Evolutionary conservation across 2,888 invertebrate genomes (phyloP).

Genomic region (Leptinotarsa rubiginosa): DNA sequence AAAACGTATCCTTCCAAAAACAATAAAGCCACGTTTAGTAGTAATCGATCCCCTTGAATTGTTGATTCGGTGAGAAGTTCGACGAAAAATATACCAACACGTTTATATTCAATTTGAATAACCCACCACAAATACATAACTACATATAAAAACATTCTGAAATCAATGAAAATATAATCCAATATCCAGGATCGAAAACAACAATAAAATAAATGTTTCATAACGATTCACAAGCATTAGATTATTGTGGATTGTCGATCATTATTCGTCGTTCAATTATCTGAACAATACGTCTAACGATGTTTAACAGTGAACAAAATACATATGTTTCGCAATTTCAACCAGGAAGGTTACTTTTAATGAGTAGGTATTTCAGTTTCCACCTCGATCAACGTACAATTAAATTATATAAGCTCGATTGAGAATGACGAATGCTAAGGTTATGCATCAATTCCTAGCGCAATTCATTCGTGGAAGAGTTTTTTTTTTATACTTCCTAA

Average conservation of each 20-base stretch:
- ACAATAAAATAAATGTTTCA: no score
- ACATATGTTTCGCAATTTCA: background rate
- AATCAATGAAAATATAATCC: no score
- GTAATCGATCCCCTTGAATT: no score
- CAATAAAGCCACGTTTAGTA: no score
- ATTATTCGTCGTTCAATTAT: background rate
- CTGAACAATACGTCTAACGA: background rate
- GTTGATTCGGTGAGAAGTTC: no score
- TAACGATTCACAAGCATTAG: background rate
- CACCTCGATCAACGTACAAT: constrained; percentile 9
- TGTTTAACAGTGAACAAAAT: background rate
- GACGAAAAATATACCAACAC: no score
- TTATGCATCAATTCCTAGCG: background rate
- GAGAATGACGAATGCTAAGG: background rate
- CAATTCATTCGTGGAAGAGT: no score
- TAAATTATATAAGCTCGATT: constrained; percentile 14
- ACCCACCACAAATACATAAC: no score
- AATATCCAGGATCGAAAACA: no score
- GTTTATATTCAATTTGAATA: no score
- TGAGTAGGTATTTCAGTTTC: constrained; percentile 12
- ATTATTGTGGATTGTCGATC: constrained; percentile 5
- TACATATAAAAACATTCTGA: no score
- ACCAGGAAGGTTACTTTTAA: constrained; percentile 18
- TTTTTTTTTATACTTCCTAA: no score
- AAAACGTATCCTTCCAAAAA: background rate